phyloP scores from a whole-genome alignment of 1,140 invertebrate genomes.

The Nebria ingens region DNA sequence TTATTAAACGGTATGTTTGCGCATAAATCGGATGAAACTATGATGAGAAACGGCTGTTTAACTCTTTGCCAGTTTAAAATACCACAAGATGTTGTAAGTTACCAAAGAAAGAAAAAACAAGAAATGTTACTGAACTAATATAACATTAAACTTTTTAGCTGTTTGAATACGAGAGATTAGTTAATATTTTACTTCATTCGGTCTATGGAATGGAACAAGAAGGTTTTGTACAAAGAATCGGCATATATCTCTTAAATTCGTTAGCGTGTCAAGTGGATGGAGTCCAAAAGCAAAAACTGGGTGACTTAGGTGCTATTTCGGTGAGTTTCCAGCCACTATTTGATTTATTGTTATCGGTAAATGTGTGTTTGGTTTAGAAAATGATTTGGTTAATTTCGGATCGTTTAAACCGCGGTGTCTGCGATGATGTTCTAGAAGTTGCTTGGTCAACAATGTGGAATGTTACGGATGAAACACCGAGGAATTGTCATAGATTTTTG shows the following conservation, averaged over 20 bases:
- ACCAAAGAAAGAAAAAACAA: no score
- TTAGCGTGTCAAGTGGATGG: conserved; percentile 94
- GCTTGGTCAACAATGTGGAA: conserved; percentile 99
- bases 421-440: conserved; percentile 93
- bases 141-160: conserved; percentile 43
- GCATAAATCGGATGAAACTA: conserved; percentile 73
- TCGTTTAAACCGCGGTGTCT: conserved; percentile 57
- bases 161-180: conserved; percentile 83
- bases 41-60: conserved; percentile 92
- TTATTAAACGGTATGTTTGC: conserved; percentile 81
- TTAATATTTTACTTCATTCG: conserved; percentile 73
- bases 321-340: conserved; percentile 37
- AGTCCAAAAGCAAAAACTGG: conserved; percentile 79
- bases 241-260: conserved; percentile 89
- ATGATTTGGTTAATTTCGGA: conserved; percentile 78
- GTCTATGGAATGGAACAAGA: conserved; percentile 72
- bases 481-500: conserved; percentile 85
- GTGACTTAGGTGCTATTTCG: conserved; percentile 77
- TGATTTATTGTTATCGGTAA: conserved; percentile 4
- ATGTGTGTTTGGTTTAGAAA: conserved; percentile 46
- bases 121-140: conserved; percentile 6
- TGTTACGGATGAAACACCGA: conserved; percentile 91
- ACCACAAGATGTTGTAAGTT: conserved; percentile 83
- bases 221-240: conserved; percentile 87
- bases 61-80: conserved; percentile 92